A percentile compares a stretch with the other conserved stretches of the same genome.
Conservation (phyloP, 2,797 vertebrate genomes). For the Chelon labrosus region DNA sequence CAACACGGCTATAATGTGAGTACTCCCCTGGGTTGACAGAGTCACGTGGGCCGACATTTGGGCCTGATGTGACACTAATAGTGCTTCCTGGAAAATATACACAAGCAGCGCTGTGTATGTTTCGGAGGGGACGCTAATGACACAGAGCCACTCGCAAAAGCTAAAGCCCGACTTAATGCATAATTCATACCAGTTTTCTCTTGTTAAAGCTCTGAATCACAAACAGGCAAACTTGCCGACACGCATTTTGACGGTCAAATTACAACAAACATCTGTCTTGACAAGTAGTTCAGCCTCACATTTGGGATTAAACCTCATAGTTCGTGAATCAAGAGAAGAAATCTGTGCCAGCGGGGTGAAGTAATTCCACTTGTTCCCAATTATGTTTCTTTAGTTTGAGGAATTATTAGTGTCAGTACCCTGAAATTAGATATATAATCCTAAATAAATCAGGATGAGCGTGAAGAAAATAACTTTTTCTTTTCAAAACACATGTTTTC, state of each 20-base stretch:
- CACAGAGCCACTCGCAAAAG: slow-evolving; percentile 65
- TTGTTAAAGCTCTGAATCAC: slow-evolving; percentile 28
- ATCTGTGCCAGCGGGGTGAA: slow-evolving; percentile 14
- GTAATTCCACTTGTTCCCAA: slow-evolving; percentile 40
- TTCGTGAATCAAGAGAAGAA: slow-evolving; percentile 16
- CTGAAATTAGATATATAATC: slow-evolving; percentile 24
- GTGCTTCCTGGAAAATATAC: slow-evolving; percentile 68
- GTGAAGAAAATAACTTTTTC: slow-evolving; percentile 2
- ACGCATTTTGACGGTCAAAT: slow-evolving; percentile 47
- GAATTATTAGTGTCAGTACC: slow-evolving; percentile 8
- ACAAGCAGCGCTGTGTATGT: slow-evolving; percentile 60
- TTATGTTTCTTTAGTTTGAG: slow-evolving; percentile 24
- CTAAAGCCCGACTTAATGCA: slow-evolving; percentile 37
- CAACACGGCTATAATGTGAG: slow-evolving; percentile 67
- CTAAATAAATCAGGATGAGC: not conserved
- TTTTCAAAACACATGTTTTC: slow-evolving; percentile 24
- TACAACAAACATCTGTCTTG: slow-evolving; percentile 53
- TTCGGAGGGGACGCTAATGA: slow-evolving; percentile 64
- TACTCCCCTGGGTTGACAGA: slow-evolving; percentile 63
- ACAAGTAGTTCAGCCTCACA: slow-evolving; percentile 34
- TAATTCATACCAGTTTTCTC: slow-evolving; percentile 64
- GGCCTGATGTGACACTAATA: slow-evolving; percentile 71
- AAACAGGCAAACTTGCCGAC: slow-evolving; percentile 35
- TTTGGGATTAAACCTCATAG: slow-evolving; percentile 23
- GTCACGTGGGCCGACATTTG: slow-evolving; percentile 61